phyloP scores from a whole-genome alignment of 92 coral and sea anemone genomes.

The Hydrozoanthus gracilis region DNA sequence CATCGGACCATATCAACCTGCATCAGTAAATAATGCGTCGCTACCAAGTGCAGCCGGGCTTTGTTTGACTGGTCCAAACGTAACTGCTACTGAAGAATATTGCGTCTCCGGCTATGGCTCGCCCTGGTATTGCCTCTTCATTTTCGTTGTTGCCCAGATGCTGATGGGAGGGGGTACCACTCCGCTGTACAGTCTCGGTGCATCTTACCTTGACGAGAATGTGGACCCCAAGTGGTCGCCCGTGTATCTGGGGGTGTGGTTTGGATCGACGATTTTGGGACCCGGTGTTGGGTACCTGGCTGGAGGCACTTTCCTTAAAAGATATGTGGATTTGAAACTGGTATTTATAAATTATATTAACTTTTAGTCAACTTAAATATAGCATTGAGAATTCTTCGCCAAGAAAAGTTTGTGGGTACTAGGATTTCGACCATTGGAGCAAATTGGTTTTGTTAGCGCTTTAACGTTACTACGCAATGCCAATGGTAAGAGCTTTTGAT shows the following conservation, averaged over 20 bases:
- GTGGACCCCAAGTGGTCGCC: constrained; percentile 87
- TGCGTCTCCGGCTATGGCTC: constrained; percentile 75
- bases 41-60: constrained; percentile 49
- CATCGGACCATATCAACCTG: constrained; percentile 73
- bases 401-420: no score
- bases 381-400: no score
- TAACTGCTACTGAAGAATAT: constrained; percentile 22
- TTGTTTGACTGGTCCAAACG: constrained; percentile 53
- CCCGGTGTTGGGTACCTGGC: constrained; percentile 87
- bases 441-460: no score
- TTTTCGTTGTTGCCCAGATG: constrained; percentile 80
- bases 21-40: background rate
- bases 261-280: constrained; percentile 70
- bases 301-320: constrained; percentile 79
- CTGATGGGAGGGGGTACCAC: constrained; percentile 95
- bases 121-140: constrained; percentile 69
- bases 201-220: constrained; percentile 96
- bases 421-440: no score
- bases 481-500: background rate
- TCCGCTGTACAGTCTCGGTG: constrained; percentile 89
- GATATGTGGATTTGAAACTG: constrained; percentile 81
- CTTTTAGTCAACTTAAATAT: no score
- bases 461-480: no score
- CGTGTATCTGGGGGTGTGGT: constrained; percentile 83
- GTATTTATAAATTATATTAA: constrained; percentile 33